These are phyloP conservation scores for Gambelia wislizenii DNA, from an alignment of 2,797 vertebrate species.

Conservation along the genomic window DNA sequence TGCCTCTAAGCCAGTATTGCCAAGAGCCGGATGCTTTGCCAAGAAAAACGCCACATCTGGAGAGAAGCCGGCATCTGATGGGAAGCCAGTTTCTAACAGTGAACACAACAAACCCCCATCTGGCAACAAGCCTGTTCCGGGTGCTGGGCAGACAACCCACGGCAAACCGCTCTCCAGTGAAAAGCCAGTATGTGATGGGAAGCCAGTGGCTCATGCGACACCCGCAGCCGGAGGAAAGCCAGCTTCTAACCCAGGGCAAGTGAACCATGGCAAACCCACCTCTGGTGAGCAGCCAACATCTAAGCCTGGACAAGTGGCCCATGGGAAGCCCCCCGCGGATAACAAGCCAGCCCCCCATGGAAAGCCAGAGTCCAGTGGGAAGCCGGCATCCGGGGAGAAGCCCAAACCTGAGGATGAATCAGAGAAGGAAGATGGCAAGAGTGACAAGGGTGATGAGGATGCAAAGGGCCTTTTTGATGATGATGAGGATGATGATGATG, in stretches of 20 bases:
- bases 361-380: not conserved
- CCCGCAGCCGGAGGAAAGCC: accelerated
- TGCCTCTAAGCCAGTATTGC: not conserved
- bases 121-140: not conserved
- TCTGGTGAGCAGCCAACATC: accelerated
- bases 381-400: not conserved
- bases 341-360: not conserved
- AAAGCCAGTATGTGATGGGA: accelerated
- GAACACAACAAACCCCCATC: accelerated
- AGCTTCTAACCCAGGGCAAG: accelerated
- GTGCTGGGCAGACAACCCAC: not conserved
- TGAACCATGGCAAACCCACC: accelerated
- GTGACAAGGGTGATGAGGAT: not conserved
- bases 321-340: accelerated
- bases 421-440: accelerated
- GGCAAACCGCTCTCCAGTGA: not conserved
- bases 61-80: not conserved
- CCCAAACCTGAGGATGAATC: not conserved
- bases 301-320: accelerated
- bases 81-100: not conserved
- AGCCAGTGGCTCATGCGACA: accelerated
- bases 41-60: not conserved
- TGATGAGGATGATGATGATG: accelerated
- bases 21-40: too few species aligned
- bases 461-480: accelerated